phyloP scores from a whole-genome alignment of 2,113 vertebrate genomes.

The Campylorhamphus procurvoides region DNA sequence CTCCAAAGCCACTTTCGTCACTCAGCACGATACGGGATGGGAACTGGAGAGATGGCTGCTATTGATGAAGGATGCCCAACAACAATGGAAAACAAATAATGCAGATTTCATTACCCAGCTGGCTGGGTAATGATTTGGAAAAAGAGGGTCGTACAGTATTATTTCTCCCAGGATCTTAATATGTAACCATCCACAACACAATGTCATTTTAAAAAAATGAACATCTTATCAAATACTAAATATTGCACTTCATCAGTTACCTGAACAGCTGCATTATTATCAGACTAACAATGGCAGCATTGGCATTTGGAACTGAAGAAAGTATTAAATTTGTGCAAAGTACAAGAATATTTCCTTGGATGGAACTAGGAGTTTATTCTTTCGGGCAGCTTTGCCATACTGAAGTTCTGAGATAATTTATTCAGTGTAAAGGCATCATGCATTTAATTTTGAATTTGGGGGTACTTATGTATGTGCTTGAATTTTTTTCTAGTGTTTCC shows the following conservation, averaged over 20 bases:
- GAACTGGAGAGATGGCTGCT: conserved; percentile 97
- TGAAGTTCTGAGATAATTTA: conserved; percentile 59
- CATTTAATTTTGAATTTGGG: conserved; percentile 60
- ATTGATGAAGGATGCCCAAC: conserved; percentile 76
- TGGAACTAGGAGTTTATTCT: conserved; percentile 33
- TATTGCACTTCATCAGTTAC: conserved; percentile 75
- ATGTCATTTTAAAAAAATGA: conserved; percentile 63
- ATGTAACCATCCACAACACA: conserved; percentile 43
- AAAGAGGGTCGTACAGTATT: conserved; percentile 44
- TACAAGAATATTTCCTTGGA: conserved; percentile 58
- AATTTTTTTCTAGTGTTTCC: conserved; percentile 77
- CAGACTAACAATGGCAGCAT: conserved; percentile 60
- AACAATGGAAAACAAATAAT: conserved; percentile 21
- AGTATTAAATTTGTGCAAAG: conserved; percentile 62
- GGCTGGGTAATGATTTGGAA: conserved; percentile 84
- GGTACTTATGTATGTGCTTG: conserved; percentile 63
- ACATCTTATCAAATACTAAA: conserved; percentile 67
- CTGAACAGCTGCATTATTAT: conserved; percentile 59
- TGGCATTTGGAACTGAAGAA: conserved; percentile 60
- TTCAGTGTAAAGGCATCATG: conserved; percentile 66
- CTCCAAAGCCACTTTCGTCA: conserved; percentile 92
- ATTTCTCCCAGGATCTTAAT: conserved; percentile 65
- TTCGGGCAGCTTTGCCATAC: conserved; percentile 57
- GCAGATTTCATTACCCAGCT: conserved; percentile 83
- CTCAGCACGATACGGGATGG: conserved; percentile 91